phyloP scores from a whole-genome alignment of 2,113 vertebrate genomes.

The Datnioides undecimradiatus region DNA sequence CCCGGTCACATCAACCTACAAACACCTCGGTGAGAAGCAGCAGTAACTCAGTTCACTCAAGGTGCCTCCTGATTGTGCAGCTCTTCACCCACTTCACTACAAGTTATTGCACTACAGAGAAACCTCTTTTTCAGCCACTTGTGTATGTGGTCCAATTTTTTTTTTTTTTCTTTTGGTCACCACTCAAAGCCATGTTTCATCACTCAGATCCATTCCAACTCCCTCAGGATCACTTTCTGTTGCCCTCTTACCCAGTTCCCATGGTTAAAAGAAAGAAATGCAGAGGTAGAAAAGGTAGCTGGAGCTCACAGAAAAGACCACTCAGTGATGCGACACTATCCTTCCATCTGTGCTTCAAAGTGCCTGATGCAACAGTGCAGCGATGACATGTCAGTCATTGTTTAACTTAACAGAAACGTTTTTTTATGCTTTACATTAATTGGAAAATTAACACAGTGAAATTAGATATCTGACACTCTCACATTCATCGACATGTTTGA shows the following conservation, averaged over 20 bases:
- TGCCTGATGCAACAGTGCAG: neutral
- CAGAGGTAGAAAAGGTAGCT: neutral
- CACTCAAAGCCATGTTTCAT: slow-evolving; percentile 27
- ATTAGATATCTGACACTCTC: neutral
- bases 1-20: neutral
- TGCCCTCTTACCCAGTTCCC: slow-evolving; percentile 15
- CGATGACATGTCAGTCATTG: neutral
- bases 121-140: slow-evolving; percentile 16
- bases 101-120: neutral
- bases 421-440: neutral
- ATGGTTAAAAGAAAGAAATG: slow-evolving; percentile 16
- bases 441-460: no score
- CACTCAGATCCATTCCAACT: slow-evolving; percentile 3
- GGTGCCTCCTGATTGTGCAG: slow-evolving; percentile 11
- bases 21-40: neutral
- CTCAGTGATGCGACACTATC: neutral
- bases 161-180: neutral
- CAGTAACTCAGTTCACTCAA: neutral
- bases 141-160: neutral
- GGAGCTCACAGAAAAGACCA: neutral
- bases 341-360: neutral
- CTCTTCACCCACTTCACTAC: neutral
- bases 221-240: neutral
- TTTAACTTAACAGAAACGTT: neutral
- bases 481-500: neutral